Evolutionary conservation across 1,140 invertebrate species (phyloP), one percentile per base, ranked within the genome.

Genomic region (Heliconius melpomene): DNA sequence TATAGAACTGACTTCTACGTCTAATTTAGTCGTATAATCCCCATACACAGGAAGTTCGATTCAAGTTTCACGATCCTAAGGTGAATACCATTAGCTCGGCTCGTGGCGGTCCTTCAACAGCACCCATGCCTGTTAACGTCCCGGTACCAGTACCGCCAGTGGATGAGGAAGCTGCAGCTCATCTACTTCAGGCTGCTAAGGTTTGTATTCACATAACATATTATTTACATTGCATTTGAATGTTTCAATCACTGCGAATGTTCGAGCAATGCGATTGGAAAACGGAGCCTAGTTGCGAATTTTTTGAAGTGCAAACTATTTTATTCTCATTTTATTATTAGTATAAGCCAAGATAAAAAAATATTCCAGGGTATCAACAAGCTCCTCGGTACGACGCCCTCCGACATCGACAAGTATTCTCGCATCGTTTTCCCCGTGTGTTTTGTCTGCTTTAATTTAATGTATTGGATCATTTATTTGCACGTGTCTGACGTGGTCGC

Each of bases 401-500:
- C 98, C 89, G 98, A 98, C 95, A 99, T 99, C 94, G 98, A 99
- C 96, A 99, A 99, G 95, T 99, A 99, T 91, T 98, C 98, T 52
- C 96, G 98, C 88, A 98, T 99, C 93, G 98, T 99, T 87, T 99
- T 99, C 94, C 98, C 98, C 9, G 98, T 99, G 72, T 98, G 98
- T 95, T 99, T 99, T 95, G 97, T 99, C 82, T 98, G 98, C 95
- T 99, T 99, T 96, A 99, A 99, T 94, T 96, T 99, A 75, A 99
- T 98, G 98, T 99, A 99, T 94, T 99, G 98, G 98, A 98, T 99
- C 92, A 99, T 99, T 87, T 99, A 99, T 90, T 95, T 99, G 83
- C 98, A 99, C 95, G 98, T 99, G 89, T 98, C 98, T 83, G 98
- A 98, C 94, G 98, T 98, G 36, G 97, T 98, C n/a, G 98, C 98